phyloP scores from a whole-genome alignment of 1,140 invertebrate species.

The Drosophila repletoides region DNA sequence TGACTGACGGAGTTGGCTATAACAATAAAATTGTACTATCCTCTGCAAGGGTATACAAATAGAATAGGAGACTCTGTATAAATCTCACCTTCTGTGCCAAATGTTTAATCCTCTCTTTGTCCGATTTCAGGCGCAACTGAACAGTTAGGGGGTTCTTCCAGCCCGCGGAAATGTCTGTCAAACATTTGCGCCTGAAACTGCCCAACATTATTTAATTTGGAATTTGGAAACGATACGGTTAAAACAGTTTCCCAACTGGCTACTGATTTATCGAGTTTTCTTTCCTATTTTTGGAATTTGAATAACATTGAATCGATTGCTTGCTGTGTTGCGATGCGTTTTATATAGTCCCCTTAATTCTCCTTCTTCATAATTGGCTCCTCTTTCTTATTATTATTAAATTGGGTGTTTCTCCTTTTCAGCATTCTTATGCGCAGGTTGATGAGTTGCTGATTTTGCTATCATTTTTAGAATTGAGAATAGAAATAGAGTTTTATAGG shows the following conservation, averaged over 20 bases:
- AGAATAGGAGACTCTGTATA: background rate
- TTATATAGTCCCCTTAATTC: too few species aligned
- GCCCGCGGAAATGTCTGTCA: background rate
- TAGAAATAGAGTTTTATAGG: too few species aligned
- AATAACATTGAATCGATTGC: background rate
- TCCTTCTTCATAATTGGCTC: background rate
- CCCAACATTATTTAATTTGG: conserved; percentile 13
- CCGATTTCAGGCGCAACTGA: conserved; percentile 10
- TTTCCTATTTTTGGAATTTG: too few species aligned
- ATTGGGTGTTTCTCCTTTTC: background rate
- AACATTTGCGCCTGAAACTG: conserved; percentile 1
- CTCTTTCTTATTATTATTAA: background rate
- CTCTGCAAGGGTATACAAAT: too few species aligned
- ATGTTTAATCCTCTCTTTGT: background rate
- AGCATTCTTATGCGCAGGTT: background rate
- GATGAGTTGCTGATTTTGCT: background rate
- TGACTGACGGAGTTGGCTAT: too few species aligned
- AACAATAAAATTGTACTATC: too few species aligned
- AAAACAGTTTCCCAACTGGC: background rate
- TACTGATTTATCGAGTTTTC: too few species aligned
- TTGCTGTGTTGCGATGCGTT: background rate
- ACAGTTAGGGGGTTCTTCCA: background rate
- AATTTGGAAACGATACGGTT: background rate
- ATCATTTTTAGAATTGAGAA: too few species aligned
- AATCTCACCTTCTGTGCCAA: background rate